Base-by-base conservation (phyloP, 2,797 vertebrate species). In the Ceryle rudis region DNA sequence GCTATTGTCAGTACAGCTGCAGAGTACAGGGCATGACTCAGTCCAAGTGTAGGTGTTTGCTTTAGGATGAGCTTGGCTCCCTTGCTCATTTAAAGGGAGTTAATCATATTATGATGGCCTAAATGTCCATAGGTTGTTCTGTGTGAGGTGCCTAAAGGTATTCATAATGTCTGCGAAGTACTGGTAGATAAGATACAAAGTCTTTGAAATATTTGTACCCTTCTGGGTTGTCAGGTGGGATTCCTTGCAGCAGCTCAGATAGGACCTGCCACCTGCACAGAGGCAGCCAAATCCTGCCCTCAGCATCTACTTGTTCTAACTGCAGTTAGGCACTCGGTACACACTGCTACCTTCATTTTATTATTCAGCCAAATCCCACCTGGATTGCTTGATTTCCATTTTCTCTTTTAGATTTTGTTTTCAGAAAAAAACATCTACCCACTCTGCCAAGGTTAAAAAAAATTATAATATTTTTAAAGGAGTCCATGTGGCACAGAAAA, bases 31-130 rank as follows among this genome's bases (percentile, higher is more conserved):
- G 17, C 10, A 9, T 11, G 20, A 55, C 19, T n/a, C 15, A 3
- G n/a, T 42, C 26, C 26, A 49, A 20, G 26, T 0, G 9, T 29
- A 28, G 28, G 29, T 0, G 0, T 64, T 85, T 28, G 4, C 19
- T 81, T 60, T 54, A 33, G 29, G 44, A 44, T 39, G 14, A 67
- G 14, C 54, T 51, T 73, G 72, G 19, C 22, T 70, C 10, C 7
- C 13, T 70, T 42, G 10, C 8, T 58, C 5, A 2, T 26, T 54
- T 89, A 60, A 37, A 74, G 28, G 6, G 17, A 5, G 3, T 70
- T 65, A 15, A 47, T 42, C 11, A 6, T 47, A 33, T 41, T 52
- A n/a, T 7, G 29, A 37, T 14, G 35, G 57, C 61, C 51, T 65
- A 29, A 60, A 60, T 17, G 22, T n/a, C 26, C 23, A 4, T 29